Evolutionary conservation across 2,113 vertebrate genomes (phyloP), one percentile per base, ranked within the genome.

Genomic region (Myotis brandtii): DNA sequence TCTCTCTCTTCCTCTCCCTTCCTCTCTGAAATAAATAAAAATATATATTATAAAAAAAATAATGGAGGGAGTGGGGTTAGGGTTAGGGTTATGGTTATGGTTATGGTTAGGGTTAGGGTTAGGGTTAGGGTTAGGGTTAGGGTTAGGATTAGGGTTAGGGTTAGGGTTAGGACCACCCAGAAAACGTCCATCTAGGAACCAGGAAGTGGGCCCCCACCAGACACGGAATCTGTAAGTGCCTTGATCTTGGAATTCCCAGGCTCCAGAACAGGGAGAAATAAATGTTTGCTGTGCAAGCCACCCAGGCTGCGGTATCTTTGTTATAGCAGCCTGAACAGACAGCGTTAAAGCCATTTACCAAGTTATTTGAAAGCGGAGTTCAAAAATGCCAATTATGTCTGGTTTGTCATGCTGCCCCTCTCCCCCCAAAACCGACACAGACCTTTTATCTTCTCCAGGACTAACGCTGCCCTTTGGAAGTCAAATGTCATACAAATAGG

Each of bases 401-500:
- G 34, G 73, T 23, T 25, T 46, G 43, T 46, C 95, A 86, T 95
- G 43, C 52, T 77, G 59, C 69, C 77, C 34, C 10, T 6, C 48
- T 3, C 50, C 32, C 76, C 50, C 5, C 48, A 54, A 59, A 40
- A 62, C 12, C 3, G 4, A 14, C 18, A 48, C 6, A 88, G 66
- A 86, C 83, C 25, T 82, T 20, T 11, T 20, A 89, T 95, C 86
- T 96, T 95, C 84, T 23, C 73, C 16, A 30, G 25, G 83, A 0
- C 46, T 40, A 79, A 92, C 96, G 93, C 50, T 80, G 37, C 52
- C 34, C 75, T 86, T 77, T 86, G 66, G 23, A 80, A 96, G 76
- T n/a, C 52, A 90, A 79, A 27, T 5, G 8, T 3, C 66, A 21
- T 0, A 30, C 27, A 67, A 70, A 56, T 17, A 6, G 48, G 93